Evolutionary conservation across 2,113 vertebrate species (phyloP).

Genomic region (Oreocharis arfaki): DNA sequence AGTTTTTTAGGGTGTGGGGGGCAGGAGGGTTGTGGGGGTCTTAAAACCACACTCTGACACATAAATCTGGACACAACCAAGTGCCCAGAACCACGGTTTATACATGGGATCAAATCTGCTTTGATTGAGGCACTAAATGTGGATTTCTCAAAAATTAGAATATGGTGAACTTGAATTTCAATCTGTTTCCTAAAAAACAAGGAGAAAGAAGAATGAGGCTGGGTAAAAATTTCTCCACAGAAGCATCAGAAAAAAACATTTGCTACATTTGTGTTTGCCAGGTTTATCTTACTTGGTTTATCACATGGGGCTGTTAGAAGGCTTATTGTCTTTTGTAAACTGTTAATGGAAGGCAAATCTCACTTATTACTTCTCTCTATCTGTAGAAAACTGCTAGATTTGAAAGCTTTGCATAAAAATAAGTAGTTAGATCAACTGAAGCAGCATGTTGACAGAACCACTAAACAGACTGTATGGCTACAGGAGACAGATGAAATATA

Average conservation of each 20-base stretch:
- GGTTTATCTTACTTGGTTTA: not conserved
- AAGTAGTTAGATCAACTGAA: not conserved
- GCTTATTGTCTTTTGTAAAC: not conserved
- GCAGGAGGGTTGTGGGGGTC: not conserved
- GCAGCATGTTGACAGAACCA: not conserved
- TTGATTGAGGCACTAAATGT: not conserved
- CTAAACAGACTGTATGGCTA: not conserved
- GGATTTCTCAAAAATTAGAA: not conserved
- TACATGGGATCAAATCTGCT: not conserved
- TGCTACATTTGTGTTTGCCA: not conserved
- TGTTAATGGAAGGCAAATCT: not conserved
- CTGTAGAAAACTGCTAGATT: not conserved
- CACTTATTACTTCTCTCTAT: not conserved
- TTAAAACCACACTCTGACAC: not conserved
- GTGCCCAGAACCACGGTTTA: not conserved
- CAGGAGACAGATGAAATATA: not conserved
- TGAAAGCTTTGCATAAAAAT: not conserved
- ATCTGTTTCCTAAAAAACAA: not conserved
- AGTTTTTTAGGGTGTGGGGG: not conserved
- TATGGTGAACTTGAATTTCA: not conserved
- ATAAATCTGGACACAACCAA: not conserved
- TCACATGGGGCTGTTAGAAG: not conserved
- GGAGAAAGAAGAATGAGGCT: not conserved
- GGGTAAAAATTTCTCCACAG: not conserved
- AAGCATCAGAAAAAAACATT: not conserved